Percentiles rank a stretch among this genome's conserved stretches.
Evolutionary conservation across 64 coral and sea anemone genomes (phyloP).

Genomic region (Stichodactyla helianthus): DNA sequence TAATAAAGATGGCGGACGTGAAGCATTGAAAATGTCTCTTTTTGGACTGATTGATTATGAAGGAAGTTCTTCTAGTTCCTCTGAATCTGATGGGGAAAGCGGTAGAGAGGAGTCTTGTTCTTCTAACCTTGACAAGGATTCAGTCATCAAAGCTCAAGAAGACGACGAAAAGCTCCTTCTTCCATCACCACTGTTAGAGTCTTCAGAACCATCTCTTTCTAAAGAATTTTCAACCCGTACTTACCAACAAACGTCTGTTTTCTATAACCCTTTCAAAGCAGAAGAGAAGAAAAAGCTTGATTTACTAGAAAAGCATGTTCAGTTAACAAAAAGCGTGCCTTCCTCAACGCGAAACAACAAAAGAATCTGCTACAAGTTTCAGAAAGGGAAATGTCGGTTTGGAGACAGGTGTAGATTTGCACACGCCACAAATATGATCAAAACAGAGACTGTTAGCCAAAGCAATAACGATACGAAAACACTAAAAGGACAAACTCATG

Average conservation of each 20-base stretch:
- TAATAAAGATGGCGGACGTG: background rate
- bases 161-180: constrained; percentile 26
- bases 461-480: background rate
- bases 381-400: constrained; percentile 77
- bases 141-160: background rate
- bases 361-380: constrained; percentile 79
- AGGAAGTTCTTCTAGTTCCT: constrained; percentile 39
- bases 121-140: background rate
- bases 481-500: background rate
- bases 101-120: background rate
- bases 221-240: constrained; percentile 54
- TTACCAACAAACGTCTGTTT: constrained; percentile 57
- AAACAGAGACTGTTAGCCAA: background rate
- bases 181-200: constrained; percentile 28
- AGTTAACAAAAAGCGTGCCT: constrained; percentile 37
- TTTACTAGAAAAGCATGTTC: constrained; percentile 79
- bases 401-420: constrained; percentile 80
- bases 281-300: constrained; percentile 74
- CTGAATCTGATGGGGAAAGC: constrained; percentile 32
- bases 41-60: constrained; percentile 49
- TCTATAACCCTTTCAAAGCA: constrained; percentile 84
- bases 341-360: constrained; percentile 28
- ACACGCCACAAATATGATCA: constrained; percentile 15
- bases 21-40: constrained; percentile 33
- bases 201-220: background rate